Percentiles rank a stretch among this genome's conserved stretches.
Evolutionary conservation across 2,888 invertebrate genomes (phyloP).

Genomic region (Orthosia gothica): DNA sequence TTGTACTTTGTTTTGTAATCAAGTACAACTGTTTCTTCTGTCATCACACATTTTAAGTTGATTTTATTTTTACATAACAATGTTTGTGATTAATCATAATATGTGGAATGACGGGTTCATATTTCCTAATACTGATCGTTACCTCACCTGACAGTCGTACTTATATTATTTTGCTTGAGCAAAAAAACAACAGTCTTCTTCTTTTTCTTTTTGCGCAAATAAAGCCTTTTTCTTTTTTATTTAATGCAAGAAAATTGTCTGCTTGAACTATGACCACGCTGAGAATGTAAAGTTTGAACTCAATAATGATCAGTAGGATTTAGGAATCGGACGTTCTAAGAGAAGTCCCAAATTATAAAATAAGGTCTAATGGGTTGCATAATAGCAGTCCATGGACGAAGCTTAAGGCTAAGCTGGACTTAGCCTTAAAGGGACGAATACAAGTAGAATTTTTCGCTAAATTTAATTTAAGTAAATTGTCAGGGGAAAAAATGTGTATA

Average conservation of each 20-base stretch:
- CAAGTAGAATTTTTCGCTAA: not conserved
- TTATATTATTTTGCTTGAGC: too few species aligned
- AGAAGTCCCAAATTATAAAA: not conserved
- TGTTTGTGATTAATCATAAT: slow-evolving; percentile 19
- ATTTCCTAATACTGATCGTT: not conserved
- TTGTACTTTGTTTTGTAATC: not conserved
- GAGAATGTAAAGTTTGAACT: too few species aligned
- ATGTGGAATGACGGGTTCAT: slow-evolving; percentile 10
- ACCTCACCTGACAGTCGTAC: not conserved
- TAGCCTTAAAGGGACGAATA: slow-evolving; percentile 2
- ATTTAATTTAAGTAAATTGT: not conserved
- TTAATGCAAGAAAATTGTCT: too few species aligned
- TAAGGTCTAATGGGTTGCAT: too few species aligned
- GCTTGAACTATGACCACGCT: too few species aligned
- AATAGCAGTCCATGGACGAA: not conserved
- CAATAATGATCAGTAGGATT: not conserved
- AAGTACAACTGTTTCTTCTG: slow-evolving; percentile 1
- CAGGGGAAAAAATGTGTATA: not conserved
- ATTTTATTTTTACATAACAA: slow-evolving; percentile 6
- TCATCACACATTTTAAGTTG: slow-evolving; percentile 16
- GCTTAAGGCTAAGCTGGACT: slow-evolving; percentile 14
- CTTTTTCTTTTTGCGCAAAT: too few species aligned
- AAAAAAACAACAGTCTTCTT: too few species aligned
- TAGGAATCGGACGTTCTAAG: slow-evolving; percentile 3
- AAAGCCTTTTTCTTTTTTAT: too few species aligned